Percentiles rank a stretch among this genome's conserved stretches.
These are phyloP conservation scores for Erythrocercus mccallii DNA, from an alignment of 2,113 vertebrate species.

Conservation along the genomic window DNA sequence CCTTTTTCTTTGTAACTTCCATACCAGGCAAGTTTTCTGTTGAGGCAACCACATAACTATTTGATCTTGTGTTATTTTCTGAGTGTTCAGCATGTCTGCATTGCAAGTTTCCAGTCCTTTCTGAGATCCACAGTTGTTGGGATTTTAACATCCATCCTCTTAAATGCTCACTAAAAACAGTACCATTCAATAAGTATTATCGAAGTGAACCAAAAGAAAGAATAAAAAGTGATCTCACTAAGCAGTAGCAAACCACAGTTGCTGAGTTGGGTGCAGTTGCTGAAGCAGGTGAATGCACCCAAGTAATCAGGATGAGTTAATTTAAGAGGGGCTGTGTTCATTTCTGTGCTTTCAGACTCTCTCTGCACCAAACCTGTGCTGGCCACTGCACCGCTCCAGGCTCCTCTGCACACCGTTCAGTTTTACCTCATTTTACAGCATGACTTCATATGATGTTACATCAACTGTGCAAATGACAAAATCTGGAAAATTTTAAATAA, in stretches of 20 bases:
- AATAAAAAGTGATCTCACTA: background rate
- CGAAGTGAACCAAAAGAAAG: background rate
- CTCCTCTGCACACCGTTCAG: background rate
- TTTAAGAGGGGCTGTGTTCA: background rate
- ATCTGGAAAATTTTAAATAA: background rate
- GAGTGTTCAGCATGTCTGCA: background rate
- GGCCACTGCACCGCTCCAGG: background rate
- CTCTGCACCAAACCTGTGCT: background rate
- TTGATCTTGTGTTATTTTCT: background rate
- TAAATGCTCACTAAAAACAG: background rate
- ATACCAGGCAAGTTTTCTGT: background rate
- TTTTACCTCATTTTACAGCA: background rate
- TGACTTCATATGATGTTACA: background rate
- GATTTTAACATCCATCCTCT: background rate
- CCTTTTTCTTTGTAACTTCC: background rate
- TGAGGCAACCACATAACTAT: background rate
- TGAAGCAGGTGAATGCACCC: background rate
- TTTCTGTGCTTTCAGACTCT: background rate
- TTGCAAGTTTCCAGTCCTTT: background rate
- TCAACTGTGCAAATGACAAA: background rate
- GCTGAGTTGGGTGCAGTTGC: background rate
- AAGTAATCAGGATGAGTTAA: background rate
- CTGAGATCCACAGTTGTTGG: accelerated
- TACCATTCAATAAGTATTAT: background rate
- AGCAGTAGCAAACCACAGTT: background rate